Evolutionary conservation across 2,888 invertebrate genomes (phyloP).

Genomic region (Tiliacea citrago): DNA sequence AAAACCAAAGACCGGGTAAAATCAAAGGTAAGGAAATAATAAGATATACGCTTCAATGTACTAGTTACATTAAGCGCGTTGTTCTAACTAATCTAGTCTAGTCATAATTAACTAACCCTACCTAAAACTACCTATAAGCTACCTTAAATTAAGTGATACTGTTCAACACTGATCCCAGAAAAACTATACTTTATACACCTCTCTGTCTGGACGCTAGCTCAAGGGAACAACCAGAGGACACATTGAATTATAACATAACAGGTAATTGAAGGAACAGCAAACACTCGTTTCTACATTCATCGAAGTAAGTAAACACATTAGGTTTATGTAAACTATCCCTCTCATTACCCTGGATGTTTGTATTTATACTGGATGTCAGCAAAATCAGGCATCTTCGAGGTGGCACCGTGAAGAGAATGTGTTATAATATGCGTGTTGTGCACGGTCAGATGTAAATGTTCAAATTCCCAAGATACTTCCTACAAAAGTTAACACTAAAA

Average conservation of each 20-base stretch:
- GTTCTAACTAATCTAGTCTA: slow-evolving; percentile 29
- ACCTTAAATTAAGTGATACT: slow-evolving; percentile 42
- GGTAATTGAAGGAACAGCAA: slow-evolving; percentile 73
- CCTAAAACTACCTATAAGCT: slow-evolving; percentile 28
- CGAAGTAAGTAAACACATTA: slow-evolving; percentile 63
- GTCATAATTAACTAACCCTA: slow-evolving; percentile 26
- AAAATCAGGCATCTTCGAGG: slow-evolving; percentile 22
- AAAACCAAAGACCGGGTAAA: slow-evolving; percentile 52
- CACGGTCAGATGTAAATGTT: background rate
- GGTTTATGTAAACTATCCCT: slow-evolving; percentile 46
- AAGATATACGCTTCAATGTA: slow-evolving; percentile 54
- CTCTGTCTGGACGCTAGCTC: slow-evolving; percentile 72
- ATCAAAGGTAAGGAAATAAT: slow-evolving; percentile 53
- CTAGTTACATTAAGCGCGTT: slow-evolving; percentile 49
- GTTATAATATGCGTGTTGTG: slow-evolving; percentile 1
- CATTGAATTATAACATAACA: slow-evolving; percentile 67
- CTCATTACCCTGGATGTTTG: slow-evolving; percentile 38
- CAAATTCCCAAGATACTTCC: background rate
- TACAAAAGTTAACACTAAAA: background rate
- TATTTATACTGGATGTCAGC: slow-evolving; percentile 28
- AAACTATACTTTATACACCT: slow-evolving; percentile 63
- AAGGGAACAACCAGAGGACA: slow-evolving; percentile 55
- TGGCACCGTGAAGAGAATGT: background rate
- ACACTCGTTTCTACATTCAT: slow-evolving; percentile 69
- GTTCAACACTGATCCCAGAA: slow-evolving; percentile 52